Conservation (phyloP, 2,113 vertebrate genomes). For the Hucho hucho region DNA sequence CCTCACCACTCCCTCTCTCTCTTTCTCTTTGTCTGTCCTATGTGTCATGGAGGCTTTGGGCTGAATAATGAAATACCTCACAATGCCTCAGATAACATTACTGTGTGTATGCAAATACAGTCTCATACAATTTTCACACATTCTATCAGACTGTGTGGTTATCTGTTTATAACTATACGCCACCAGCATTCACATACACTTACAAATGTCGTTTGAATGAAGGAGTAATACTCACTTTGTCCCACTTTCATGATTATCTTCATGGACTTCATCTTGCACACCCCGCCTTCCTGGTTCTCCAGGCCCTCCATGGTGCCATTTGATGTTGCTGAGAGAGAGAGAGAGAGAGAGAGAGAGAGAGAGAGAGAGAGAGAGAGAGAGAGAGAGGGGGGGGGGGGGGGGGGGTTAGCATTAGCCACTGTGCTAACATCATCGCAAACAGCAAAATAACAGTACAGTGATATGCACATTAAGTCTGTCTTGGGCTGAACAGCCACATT, state of each 20-base stretch:
- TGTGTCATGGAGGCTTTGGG: slow-evolving; percentile 54
- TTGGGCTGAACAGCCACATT: not conserved
- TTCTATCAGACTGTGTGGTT: not conserved
- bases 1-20: slow-evolving; percentile 3
- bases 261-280: slow-evolving; percentile 98
- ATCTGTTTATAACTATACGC: slow-evolving; percentile 9
- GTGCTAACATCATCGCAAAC: not conserved
- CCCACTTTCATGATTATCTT: slow-evolving; percentile 99
- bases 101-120: not conserved
- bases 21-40: slow-evolving; percentile 11
- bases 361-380: slow-evolving; percentile 11
- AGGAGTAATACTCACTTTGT: slow-evolving; percentile 86
- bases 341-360: slow-evolving; percentile 12
- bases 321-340: slow-evolving; percentile 83
- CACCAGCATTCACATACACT: not conserved
- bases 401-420: slow-evolving; percentile 4
- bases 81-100: not conserved
- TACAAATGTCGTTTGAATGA: not conserved
- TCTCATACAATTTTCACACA: no score
- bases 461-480: not conserved
- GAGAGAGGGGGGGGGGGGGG: slow-evolving; percentile 6
- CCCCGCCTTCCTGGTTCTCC: slow-evolving; percentile 98
- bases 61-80: slow-evolving; percentile 16
- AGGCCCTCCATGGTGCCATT: slow-evolving; percentile 98
- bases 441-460: not conserved